phyloP scores from a whole-genome alignment of 2,888 invertebrate genomes.

The Tanypteryx hageni region DNA sequence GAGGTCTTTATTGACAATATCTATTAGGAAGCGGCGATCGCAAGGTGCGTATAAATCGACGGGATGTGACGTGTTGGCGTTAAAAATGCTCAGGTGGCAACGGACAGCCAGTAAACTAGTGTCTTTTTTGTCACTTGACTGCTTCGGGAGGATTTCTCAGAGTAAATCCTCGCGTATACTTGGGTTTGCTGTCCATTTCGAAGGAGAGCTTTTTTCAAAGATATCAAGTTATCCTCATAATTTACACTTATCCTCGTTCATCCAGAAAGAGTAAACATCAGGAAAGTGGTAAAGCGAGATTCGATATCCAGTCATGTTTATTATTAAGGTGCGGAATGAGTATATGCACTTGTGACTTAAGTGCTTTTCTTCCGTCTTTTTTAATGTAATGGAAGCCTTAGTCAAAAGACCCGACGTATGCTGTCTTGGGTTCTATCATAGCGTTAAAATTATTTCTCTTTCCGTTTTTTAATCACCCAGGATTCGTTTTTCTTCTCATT shows the following conservation, averaged over 20 bases:
- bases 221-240: too few species aligned
- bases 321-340: background rate
- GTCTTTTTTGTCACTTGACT: background rate
- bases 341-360: background rate
- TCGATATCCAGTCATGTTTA: background rate
- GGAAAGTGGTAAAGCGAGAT: background rate
- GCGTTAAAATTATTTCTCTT: too few species aligned
- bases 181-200: background rate
- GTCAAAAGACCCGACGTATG: too few species aligned
- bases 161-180: background rate
- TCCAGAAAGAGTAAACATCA: too few species aligned
- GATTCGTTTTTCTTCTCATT: too few species aligned
- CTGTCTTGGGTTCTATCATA: too few species aligned
- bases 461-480: too few species aligned
- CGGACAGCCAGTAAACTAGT: background rate
- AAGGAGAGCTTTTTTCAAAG: background rate
- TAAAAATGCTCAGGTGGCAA: background rate
- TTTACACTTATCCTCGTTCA: too few species aligned
- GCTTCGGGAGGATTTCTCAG: background rate
- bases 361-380: background rate
- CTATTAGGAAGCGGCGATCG: background rate
- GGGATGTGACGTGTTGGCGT: slow-evolving; percentile 3
- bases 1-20: background rate
- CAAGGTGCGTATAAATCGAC: background rate
- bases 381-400: too few species aligned